Conservation (phyloP, 2,888 invertebrate species). For the Drosophila recens region DNA sequence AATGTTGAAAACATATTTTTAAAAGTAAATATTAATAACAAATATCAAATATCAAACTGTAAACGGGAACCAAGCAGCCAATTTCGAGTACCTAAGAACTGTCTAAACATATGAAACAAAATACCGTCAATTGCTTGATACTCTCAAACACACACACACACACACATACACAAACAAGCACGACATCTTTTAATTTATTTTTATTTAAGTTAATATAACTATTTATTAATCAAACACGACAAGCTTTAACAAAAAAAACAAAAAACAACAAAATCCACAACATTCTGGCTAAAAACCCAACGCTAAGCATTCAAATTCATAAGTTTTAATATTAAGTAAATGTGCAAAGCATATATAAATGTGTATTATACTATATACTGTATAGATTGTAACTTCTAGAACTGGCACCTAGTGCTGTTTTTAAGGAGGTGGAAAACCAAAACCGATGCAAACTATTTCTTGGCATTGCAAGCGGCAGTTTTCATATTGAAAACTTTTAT, state of each 20-base stretch:
- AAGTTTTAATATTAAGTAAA: slow-evolving; percentile 68
- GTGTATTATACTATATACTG: slow-evolving; percentile 33
- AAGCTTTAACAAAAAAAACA: slow-evolving; percentile 65
- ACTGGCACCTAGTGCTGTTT: slow-evolving; percentile 61
- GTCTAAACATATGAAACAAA: slow-evolving; percentile 58
- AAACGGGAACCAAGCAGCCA: slow-evolving; percentile 77
- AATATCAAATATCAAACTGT: slow-evolving; percentile 55
- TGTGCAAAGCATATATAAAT: slow-evolving; percentile 69
- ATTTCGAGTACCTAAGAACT: slow-evolving; percentile 72
- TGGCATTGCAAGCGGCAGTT: slow-evolving; percentile 62
- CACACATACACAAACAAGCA: slow-evolving; percentile 27
- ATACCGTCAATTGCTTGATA: slow-evolving; percentile 58
- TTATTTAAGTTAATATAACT: slow-evolving; percentile 49
- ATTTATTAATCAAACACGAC: slow-evolving; percentile 63
- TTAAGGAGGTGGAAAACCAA: not conserved
- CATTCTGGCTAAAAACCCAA: slow-evolving; percentile 71
- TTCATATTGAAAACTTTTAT: slow-evolving; percentile 74
- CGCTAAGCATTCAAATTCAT: slow-evolving; percentile 71
- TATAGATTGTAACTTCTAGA: slow-evolving; percentile 29
- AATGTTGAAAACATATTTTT: slow-evolving; percentile 45
- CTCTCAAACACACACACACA: slow-evolving; percentile 25
- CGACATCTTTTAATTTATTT: slow-evolving; percentile 50
- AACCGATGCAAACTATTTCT: slow-evolving; percentile 10
- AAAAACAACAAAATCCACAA: slow-evolving; percentile 30
- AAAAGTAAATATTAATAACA: slow-evolving; percentile 36